These are phyloP conservation scores for Chloroceryle aenea DNA, from an alignment of 2,113 vertebrate genomes.

Conservation along the genomic window DNA sequence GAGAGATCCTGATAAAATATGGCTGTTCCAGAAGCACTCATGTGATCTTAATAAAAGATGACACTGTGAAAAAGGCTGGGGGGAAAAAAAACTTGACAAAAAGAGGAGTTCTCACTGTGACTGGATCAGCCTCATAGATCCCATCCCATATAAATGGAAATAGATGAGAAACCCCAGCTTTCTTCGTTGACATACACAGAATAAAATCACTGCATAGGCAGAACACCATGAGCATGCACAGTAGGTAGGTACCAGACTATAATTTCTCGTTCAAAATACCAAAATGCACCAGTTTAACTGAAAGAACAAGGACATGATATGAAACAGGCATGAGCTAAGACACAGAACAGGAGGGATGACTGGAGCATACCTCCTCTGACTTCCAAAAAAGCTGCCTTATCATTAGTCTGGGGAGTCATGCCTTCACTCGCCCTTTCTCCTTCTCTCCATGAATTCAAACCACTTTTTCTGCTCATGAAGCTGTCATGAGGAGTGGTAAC, in stretches of 20 bases:
- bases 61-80: neutral
- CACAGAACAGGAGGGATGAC: conserved; percentile 19
- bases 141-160: conserved; percentile 6
- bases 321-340: conserved; percentile 43
- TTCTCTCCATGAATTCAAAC: conserved; percentile 50
- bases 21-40: conserved; percentile 9
- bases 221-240: neutral
- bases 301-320: conserved; percentile 23
- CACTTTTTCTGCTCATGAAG: conserved; percentile 49
- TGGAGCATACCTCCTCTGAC: conserved; percentile 9
- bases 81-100: neutral
- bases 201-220: conserved; percentile 9
- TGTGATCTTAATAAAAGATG: conserved; percentile 44
- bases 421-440: neutral
- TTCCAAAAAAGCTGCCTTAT: conserved; percentile 12
- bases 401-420: conserved; percentile 39
- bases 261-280: conserved; percentile 42
- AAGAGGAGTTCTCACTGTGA: neutral
- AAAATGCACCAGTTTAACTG: neutral
- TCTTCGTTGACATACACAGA: conserved; percentile 18
- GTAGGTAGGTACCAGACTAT: neutral
- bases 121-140: neutral
- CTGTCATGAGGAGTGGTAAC: conserved; percentile 7
- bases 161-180: neutral
- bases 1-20: conserved; percentile 12